Percentiles rank a stretch among this genome's conserved stretches.
Evolutionary conservation across 2,113 vertebrate genomes (phyloP).

Genomic region (Cynoglossus semilaevis): DNA sequence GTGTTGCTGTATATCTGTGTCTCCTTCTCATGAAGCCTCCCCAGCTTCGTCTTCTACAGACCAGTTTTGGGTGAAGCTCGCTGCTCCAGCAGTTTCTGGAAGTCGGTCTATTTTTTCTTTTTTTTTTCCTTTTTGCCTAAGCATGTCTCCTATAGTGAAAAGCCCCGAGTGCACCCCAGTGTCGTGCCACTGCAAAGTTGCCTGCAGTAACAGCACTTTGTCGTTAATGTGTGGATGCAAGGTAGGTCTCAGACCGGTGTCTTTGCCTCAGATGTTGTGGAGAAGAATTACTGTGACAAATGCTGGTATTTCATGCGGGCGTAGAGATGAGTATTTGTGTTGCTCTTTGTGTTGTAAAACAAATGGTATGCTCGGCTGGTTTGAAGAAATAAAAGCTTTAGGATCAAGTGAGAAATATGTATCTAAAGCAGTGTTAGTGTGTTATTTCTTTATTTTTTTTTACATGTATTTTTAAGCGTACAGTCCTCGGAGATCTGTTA

Average conservation of each 20-base stretch:
- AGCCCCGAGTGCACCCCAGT: slow-evolving; percentile 86
- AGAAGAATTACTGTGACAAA: no score
- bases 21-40: slow-evolving; percentile 8
- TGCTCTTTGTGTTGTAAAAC: no score
- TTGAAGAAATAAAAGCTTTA: no score
- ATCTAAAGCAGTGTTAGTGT: no score
- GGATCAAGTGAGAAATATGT: no score
- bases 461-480: no score
- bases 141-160: slow-evolving; percentile 89
- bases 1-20: slow-evolving; percentile 11
- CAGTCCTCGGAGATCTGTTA: slow-evolving; percentile 21
- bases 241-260: slow-evolving; percentile 76
- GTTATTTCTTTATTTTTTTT: no score
- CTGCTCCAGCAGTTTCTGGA: slow-evolving; percentile 4
- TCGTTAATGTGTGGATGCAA: slow-evolving; percentile 98
- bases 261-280: not conserved
- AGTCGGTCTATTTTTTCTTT: slow-evolving; percentile 53
- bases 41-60: not conserved
- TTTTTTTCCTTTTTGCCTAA: slow-evolving; percentile 37
- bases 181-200: slow-evolving; percentile 97
- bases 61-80: slow-evolving; percentile 10
- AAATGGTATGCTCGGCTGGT: no score
- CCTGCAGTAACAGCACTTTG: slow-evolving; percentile 92
- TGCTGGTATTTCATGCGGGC: no score
- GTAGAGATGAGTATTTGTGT: no score